Percentiles rank a stretch among this genome's conserved stretches.
Evolutionary conservation across 1,140 invertebrate species (phyloP).

Genomic region (Pygmarrhopalites habei): DNA sequence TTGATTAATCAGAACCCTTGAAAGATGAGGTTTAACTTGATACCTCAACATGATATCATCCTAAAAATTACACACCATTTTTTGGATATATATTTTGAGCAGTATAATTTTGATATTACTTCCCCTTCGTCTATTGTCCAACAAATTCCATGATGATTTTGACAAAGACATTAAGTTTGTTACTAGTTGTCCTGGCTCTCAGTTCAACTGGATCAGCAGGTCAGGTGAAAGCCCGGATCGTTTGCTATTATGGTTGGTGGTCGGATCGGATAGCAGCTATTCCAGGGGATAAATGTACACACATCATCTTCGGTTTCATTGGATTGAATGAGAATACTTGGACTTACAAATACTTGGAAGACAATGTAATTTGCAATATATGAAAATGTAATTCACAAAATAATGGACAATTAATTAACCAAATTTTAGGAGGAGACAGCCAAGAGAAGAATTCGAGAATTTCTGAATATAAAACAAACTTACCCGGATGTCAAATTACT

Average conservation of each 20-base stretch:
- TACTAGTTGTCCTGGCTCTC: no score
- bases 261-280: constrained; percentile 74
- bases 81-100: no score
- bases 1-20: no score
- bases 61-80: no score
- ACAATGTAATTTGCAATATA: constrained; percentile 52
- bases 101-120: no score
- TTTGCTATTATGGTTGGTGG: neutral
- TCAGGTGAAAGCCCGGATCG: neutral
- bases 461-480: constrained; percentile 7
- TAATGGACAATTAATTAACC: no score
- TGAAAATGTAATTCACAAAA: neutral
- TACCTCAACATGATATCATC: no score
- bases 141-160: no score
- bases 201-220: no score
- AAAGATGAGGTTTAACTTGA: no score
- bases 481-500: constrained; percentile 17
- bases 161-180: no score
- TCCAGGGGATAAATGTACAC: constrained; percentile 72
- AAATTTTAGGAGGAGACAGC: constrained; percentile 1
- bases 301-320: constrained; percentile 84
- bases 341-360: constrained; percentile 69
- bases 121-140: no score
- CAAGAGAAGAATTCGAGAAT: constrained; percentile 16
- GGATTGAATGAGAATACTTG: constrained; percentile 70